Conservation (phyloP, 2,888 invertebrate species). For the Bugula neritina region DNA sequence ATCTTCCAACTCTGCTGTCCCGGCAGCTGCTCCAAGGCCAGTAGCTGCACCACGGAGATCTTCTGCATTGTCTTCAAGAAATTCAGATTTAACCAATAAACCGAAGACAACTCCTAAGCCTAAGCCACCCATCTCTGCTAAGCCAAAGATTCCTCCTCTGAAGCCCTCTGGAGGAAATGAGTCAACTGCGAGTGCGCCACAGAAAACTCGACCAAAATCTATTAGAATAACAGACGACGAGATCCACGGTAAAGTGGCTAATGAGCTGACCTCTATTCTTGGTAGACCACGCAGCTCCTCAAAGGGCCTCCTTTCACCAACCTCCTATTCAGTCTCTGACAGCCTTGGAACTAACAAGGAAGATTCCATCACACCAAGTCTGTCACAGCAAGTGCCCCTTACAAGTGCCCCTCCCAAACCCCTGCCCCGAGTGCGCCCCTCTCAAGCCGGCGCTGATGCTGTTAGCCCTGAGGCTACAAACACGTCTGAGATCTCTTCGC, state of each 20-base stretch:
- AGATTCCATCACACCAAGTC: too few species aligned
- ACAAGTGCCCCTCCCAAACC: conserved; percentile 24
- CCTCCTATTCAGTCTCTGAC: neutral
- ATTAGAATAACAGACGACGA: conserved; percentile 8
- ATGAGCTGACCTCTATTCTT: conserved; percentile 14
- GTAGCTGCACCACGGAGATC: neutral
- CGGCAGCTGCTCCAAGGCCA: neutral
- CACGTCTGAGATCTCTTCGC: neutral
- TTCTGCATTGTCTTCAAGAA: neutral
- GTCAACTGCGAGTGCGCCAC: neutral
- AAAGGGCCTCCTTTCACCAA: conserved; percentile 17
- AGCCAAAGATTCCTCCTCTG: neutral
- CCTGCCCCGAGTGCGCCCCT: neutral
- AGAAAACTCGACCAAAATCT: neutral
- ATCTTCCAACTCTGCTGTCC: too few species aligned
- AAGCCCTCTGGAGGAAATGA: neutral
- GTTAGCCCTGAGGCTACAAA: neutral
- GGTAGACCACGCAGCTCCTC: neutral
- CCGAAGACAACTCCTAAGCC: neutral
- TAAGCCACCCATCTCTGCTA: neutral
- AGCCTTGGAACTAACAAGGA: too few species aligned
- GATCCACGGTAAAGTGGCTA: conserved; percentile 9
- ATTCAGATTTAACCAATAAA: neutral
- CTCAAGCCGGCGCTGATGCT: neutral
- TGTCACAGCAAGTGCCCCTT: too few species aligned